phyloP scores from a whole-genome alignment of 2,113 vertebrate genomes.

The Seriola quinqueradiata region DNA sequence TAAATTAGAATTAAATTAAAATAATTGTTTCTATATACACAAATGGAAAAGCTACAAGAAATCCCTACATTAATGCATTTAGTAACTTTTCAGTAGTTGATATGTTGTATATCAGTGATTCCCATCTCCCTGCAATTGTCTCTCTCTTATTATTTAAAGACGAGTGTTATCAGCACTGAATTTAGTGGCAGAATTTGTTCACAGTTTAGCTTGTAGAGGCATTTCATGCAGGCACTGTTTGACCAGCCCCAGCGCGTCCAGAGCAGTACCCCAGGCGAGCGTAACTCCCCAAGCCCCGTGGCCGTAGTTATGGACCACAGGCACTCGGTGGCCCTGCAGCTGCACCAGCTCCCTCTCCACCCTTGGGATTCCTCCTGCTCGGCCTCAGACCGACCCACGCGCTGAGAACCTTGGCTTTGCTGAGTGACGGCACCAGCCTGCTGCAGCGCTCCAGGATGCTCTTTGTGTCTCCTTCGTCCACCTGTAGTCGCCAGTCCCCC shows the following conservation, averaged over 20 bases:
- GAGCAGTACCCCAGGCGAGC: conserved; percentile 90
- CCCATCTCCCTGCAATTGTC: not conserved
- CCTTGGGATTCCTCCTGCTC: conserved; percentile 80
- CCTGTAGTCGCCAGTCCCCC: conserved; percentile 84
- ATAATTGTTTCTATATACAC: too few relatives aligned
- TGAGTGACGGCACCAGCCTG: conserved; percentile 89
- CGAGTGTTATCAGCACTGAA: not conserved
- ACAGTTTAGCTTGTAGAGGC: conserved; percentile 72
- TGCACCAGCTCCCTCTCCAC: conserved; percentile 86
- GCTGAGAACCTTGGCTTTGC: conserved; percentile 67
- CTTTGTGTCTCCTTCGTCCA: conserved; percentile 78
- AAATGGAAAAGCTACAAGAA: too few relatives aligned
- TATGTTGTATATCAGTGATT: not conserved
- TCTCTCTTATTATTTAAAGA: not conserved
- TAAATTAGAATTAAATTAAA: not conserved
- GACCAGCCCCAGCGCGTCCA: conserved; percentile 87
- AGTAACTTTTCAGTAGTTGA: not conserved
- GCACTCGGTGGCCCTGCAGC: conserved; percentile 71
- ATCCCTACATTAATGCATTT: not conserved
- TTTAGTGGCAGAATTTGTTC: conserved; percentile 16
- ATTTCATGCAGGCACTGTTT: conserved; percentile 77
- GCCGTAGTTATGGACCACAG: conserved; percentile 93
- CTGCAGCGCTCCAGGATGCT: conserved; percentile 88
- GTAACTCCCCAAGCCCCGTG: conserved; percentile 90
- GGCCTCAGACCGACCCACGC: conserved; percentile 92